Evolutionary conservation across 2,113 vertebrate species (phyloP).

Genomic region (Porphyrio hochstetteri): DNA sequence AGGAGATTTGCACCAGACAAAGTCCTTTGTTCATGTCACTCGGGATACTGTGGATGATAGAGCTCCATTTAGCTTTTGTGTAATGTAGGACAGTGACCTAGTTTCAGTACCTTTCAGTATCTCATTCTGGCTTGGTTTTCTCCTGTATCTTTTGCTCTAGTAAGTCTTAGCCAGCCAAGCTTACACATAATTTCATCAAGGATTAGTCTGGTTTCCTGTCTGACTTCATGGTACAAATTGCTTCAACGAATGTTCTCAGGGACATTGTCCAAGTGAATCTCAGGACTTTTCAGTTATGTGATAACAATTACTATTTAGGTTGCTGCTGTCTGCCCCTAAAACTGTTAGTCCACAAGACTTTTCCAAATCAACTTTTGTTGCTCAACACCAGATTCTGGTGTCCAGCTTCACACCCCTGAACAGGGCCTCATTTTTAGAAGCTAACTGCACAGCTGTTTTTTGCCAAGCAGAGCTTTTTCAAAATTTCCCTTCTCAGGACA

Average conservation of each 20-base stretch:
- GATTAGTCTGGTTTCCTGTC: slow-evolving; percentile 60
- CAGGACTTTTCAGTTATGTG: slow-evolving; percentile 21
- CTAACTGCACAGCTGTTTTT: neutral
- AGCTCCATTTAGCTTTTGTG: slow-evolving; percentile 31
- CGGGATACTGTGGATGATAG: neutral
- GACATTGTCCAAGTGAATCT: slow-evolving; percentile 31
- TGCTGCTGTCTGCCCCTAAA: neutral
- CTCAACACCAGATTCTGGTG: neutral
- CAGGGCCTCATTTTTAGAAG: neutral
- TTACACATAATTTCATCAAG: slow-evolving; percentile 58
- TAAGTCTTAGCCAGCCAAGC: slow-evolving; percentile 52
- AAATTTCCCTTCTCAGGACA: neutral
- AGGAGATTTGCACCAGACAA: neutral
- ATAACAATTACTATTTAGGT: neutral
- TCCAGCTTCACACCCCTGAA: neutral
- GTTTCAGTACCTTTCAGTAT: slow-evolving; percentile 46
- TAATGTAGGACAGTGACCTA: slow-evolving; percentile 64
- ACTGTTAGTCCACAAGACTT: neutral
- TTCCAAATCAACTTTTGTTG: neutral
- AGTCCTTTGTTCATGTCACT: neutral
- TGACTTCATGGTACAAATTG: slow-evolving; percentile 50
- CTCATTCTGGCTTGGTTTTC: slow-evolving; percentile 49
- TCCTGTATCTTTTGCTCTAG: slow-evolving; percentile 57
- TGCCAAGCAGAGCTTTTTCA: neutral
- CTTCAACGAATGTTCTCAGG: neutral